Base-by-base conservation (phyloP, 2,888 invertebrate species). In the Tribolium freemani region DNA sequence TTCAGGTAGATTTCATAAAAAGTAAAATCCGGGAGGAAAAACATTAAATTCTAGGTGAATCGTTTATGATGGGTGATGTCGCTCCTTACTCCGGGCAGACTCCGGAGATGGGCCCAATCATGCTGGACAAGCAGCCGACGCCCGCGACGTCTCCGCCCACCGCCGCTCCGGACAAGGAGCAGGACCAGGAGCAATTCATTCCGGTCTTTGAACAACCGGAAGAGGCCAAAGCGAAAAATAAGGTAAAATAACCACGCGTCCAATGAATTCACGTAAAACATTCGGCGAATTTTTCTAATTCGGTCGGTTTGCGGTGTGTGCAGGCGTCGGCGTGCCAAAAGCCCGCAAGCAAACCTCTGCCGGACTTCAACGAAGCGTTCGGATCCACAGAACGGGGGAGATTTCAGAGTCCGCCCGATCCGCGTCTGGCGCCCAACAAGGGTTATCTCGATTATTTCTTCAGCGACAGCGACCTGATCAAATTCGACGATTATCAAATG, bases 301-400 rank as follows among this genome's bases (percentile, higher is more conserved):
- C 26, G 26, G 38, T 5, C n/a, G n/a, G 38, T 38, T 38, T 38
- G 8, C 38, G 38, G 8, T 38, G 8, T 38, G 38, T 38, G 38
- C 48, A 57, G 53, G 45, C 58, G 30, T 8, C 56, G 10, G 9
- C 58, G 45, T 38, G 11, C 13, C 78, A 76, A 74, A 79, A 76
- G 53, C 71, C 79, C n/a, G 72, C 80, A 20, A 75, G 57, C 48
- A 86, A 86, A 67, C 93, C 94, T 4, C 85, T 94, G 71, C 94
- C 94, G 4, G 94, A 94, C 53, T 95, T 95, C 83, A 94, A 94
- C 83, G 94, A 94, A 87, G 94, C 95, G 0, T 95, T 95, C 84
- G 95, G 95, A 21, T 93, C 94, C 26, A 95, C 95, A 20, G 95
- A 94, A 86, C 93, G 95, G 76, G 95, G 95, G n/a, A 91, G 93